These are phyloP conservation scores for Apoda limacodes DNA, from an alignment of 2,888 invertebrate species.

Conservation along the genomic window DNA sequence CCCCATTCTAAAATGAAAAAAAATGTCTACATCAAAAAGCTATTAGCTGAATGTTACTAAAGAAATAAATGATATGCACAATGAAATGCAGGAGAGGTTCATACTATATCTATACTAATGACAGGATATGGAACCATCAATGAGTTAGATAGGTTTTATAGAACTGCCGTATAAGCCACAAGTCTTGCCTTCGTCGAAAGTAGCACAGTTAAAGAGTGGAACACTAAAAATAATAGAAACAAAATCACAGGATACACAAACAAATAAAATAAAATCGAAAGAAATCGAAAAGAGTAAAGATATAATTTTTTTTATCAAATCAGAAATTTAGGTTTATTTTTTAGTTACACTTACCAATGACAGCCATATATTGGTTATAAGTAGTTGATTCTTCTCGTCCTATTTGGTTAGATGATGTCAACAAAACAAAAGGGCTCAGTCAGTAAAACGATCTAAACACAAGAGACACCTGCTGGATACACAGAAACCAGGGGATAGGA, in stretches of 20 bases:
- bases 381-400: slow-evolving; percentile 97
- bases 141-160: no score
- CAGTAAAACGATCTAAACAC: slow-evolving; percentile 62
- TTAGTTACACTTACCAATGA: slow-evolving; percentile 88
- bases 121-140: no score
- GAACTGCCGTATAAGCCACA: slow-evolving; percentile 67
- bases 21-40: no score
- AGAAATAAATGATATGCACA: no score
- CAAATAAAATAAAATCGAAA: slow-evolving; percentile 45
- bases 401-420: slow-evolving; percentile 78
- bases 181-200: no score
- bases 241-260: no score
- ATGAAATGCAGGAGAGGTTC: no score
- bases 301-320: slow-evolving; percentile 55
- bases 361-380: slow-evolving; percentile 95
- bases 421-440: slow-evolving; percentile 75
- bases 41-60: no score
- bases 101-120: slow-evolving; percentile 40
- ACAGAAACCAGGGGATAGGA: slow-evolving; percentile 38
- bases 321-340: slow-evolving; percentile 64
- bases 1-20: no score
- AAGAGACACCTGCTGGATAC: slow-evolving; percentile 48
- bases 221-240: no score
- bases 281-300: slow-evolving; percentile 33
- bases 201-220: no score